Evolutionary conservation across 64 coral and sea anemone genomes (phyloP), one percentile per base, ranked within the genome.

Genomic region (Stichodactyla helianthus): DNA sequence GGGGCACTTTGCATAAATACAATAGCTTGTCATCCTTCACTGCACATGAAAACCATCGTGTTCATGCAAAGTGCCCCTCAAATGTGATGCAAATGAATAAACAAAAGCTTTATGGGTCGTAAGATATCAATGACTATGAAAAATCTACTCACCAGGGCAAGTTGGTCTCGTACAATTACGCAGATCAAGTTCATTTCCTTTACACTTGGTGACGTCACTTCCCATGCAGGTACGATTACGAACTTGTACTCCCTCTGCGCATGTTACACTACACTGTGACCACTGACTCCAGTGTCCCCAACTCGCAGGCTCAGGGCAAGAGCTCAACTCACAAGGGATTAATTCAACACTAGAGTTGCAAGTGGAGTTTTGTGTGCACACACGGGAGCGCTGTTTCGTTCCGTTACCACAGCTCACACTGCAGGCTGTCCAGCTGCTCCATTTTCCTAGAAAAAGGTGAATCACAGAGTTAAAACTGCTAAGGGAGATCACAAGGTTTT

Each of bases 251-350:
- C 77, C 77, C 2, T 5, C 26, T 50, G 77, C 26, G 77, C 77
- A 79, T 17, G 77, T 79, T 79, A 50, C 50, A 50, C 28, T 79
- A 19, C 77, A 79, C 12, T 31, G 50, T 51, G 77, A 79, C 77
- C 77, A 79, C 77, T 31, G 77, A 79, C 77, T 52, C 77, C 77
- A 79, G 25, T 79, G 77, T 50, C 16, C 31, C 77, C 77, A 79
- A 1, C 16, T 79, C 12, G 77, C 77, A 79, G 77, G 77, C 31
- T 79, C 77, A 79, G 12, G 0, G 28, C 77, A 79, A 5, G 77
- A 4, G 6, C 15, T 14, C 77, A 50, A 51, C 7, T 16, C 26
- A 19, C 77, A 79, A 51, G 77, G 11, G 15, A 50, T 19, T 52
- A 6, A 6, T n/a, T 50, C 77, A 15, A 15, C 13, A 25, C 8